phyloP scores from a whole-genome alignment of 2,888 invertebrate species.

The Lomographa bimaculata region DNA sequence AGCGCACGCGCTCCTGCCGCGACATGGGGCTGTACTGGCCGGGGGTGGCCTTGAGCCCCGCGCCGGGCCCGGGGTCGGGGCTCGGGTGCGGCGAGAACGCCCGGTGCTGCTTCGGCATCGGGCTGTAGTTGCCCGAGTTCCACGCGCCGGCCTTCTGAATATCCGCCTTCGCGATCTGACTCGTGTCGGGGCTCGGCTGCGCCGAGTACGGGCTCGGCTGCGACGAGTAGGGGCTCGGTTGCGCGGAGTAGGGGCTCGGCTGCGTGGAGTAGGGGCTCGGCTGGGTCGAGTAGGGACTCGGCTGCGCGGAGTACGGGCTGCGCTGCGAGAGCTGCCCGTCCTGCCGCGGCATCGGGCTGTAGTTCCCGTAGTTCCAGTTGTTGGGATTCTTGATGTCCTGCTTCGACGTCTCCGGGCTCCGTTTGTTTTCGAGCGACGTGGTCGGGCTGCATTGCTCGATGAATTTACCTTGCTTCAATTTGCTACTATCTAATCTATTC shows the following conservation, averaged over 20 bases:
- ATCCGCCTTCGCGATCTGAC: constrained; percentile 72
- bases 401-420: constrained; percentile 70
- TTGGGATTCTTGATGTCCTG: constrained; percentile 72
- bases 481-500: constrained; percentile 69
- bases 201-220: constrained; percentile 78
- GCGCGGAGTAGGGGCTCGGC: constrained; percentile 75
- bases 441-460: constrained; percentile 78
- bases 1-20: constrained; percentile 67
- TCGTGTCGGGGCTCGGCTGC: constrained; percentile 76
- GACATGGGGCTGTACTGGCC: constrained; percentile 77
- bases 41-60: constrained; percentile 57
- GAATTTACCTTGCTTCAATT: constrained; percentile 68
- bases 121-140: constrained; percentile 75
- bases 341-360: constrained; percentile 76
- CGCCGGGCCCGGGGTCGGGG: constrained; percentile 73
- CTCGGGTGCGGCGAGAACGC: constrained; percentile 75
- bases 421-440: constrained; percentile 73
- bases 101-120: constrained; percentile 75
- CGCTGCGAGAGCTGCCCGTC: constrained; percentile 72
- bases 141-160: constrained; percentile 68
- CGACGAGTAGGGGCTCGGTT: constrained; percentile 73
- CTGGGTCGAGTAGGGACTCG: constrained; percentile 60
- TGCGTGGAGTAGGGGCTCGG: constrained; percentile 65
- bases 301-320: constrained; percentile 77
- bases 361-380: constrained; percentile 72